These are phyloP conservation scores for Dicyrtoma fusca DNA, from an alignment of 2,888 invertebrate genomes.

Conservation along the genomic window DNA sequence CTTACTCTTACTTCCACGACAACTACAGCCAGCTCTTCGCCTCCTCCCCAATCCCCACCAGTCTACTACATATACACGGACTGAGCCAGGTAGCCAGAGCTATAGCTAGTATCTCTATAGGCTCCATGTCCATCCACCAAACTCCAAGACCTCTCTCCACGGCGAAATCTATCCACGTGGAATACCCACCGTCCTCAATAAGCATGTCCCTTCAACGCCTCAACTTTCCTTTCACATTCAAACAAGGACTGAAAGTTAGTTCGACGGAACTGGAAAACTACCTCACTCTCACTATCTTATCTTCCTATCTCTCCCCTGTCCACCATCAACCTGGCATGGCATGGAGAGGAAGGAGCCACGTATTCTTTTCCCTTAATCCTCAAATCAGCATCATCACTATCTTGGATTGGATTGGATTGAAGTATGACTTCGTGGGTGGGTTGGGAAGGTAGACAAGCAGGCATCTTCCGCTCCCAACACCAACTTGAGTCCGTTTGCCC, in stretches of 20 bases:
- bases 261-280: too few relatives aligned
- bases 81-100: too few relatives aligned
- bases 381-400: too few relatives aligned
- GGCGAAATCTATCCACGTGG: neutral
- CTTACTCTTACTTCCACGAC: neutral
- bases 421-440: too few relatives aligned
- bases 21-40: neutral
- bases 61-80: too few relatives aligned
- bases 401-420: too few relatives aligned
- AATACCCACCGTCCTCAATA: slow-evolving; percentile 3
- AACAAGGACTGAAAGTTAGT: neutral
- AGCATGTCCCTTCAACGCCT: neutral
- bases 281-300: neutral
- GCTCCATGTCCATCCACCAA: too few relatives aligned
- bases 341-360: neutral
- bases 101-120: too few relatives aligned
- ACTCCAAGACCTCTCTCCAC: neutral
- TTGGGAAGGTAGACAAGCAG: too few relatives aligned
- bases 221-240: too few relatives aligned
- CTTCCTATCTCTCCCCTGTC: neutral
- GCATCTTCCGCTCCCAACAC: too few relatives aligned
- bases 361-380: neutral
- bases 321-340: neutral
- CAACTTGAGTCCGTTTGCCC: too few relatives aligned
- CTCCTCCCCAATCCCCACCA: neutral